A percentile compares a stretch with the other conserved stretches of the same genome.
phyloP scores from a whole-genome alignment of 1,140 invertebrate genomes.

The Zeugodacus cucurbitae region DNA sequence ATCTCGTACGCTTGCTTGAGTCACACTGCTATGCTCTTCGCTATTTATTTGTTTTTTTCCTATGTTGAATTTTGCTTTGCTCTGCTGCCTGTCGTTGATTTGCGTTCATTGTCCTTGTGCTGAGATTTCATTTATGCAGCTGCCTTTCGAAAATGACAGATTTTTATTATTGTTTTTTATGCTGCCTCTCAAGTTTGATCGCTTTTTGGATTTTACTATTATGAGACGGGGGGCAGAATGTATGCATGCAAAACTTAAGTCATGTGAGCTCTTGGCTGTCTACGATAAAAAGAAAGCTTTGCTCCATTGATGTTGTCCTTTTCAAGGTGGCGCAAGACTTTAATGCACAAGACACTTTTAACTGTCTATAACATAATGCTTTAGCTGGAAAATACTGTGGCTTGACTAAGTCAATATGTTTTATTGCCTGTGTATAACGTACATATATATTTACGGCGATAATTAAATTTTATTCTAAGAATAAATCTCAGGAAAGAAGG shows the following conservation, averaged over 20 bases:
- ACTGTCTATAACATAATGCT: neutral
- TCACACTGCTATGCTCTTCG: neutral
- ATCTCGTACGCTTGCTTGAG: neutral
- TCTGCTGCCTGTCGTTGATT: neutral
- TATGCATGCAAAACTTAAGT: neutral
- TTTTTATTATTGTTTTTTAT: neutral
- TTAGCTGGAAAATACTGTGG: neutral
- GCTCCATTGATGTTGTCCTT: no score
- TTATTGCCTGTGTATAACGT: neutral
- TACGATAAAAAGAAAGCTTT: neutral
- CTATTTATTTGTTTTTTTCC: neutral
- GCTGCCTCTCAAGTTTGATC: neutral
- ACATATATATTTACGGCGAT: neutral
- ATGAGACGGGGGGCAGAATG: neutral
- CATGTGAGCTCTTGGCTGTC: neutral
- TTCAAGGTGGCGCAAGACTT: no score
- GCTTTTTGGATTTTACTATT: no score
- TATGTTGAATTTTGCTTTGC: no score
- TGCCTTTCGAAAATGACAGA: neutral
- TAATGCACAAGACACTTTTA: no score
- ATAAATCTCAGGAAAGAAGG: no score
- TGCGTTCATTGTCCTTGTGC: neutral
- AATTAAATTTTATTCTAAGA: neutral
- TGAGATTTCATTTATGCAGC: no score
- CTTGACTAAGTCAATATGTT: neutral